Evolutionary conservation across 2,888 invertebrate species (phyloP).

Genomic region (Acutogordius australiensis): DNA sequence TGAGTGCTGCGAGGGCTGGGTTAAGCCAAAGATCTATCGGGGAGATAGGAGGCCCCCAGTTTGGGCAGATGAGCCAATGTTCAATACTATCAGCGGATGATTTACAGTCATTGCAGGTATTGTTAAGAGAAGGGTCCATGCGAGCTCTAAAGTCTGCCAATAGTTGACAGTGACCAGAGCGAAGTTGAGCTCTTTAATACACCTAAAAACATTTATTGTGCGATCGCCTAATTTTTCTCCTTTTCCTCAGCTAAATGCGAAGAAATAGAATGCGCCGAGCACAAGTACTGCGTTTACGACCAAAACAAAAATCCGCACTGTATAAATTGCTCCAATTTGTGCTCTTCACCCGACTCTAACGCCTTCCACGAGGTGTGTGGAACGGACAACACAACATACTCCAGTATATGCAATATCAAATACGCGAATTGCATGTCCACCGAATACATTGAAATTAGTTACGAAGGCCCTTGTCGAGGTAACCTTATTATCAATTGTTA

Average conservation of each 20-base stretch:
- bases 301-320: constrained; percentile 6
- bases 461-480: background rate
- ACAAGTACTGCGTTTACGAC: background rate
- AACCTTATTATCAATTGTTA: background rate
- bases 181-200: no score
- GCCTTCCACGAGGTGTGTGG: background rate
- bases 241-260: background rate
- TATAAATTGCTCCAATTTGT: background rate
- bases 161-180: no score
- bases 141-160: no score
- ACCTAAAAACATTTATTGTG: no score
- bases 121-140: no score
- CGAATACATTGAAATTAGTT: background rate
- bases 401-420: background rate
- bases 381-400: background rate
- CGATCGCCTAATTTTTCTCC: no score
- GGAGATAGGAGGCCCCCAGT: no score
- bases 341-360: background rate
- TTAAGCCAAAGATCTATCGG: no score
- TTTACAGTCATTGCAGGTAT: no score
- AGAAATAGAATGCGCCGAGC: background rate
- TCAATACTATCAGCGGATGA: no score
- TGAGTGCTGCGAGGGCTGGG: no score
- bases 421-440: background rate
- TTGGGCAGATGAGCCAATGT: no score